Evolutionary conservation across 2,113 vertebrate species (phyloP), one percentile per base, ranked within the genome.

Genomic region (Neotoma lepida): DNA sequence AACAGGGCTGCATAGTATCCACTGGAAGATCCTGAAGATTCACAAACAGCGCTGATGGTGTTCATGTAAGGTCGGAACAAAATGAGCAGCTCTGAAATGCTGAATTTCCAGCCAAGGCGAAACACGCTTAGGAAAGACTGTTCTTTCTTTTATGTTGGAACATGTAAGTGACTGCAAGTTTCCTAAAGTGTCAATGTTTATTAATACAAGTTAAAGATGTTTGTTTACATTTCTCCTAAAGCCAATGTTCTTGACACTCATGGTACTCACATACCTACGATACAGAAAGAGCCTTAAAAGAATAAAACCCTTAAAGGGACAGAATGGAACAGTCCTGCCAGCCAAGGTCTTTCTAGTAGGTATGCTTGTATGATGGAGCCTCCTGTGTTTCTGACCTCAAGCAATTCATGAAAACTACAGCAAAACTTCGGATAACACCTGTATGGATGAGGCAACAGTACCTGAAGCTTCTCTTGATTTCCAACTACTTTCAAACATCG

Each of bases 51-150:
- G 76, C 30, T 35, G 41, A 95, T 10, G 49, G 35, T 12, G 61
- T 30, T 77, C 89, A 6, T 70, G 61, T 70, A 71, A 91, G 61
- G 80, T 87, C 46, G 74, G 39, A 88, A 91, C 14, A n/a, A 94
- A 94, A 86, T 49, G 44, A 18, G 41, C 28, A 64, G 18, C 39
- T 94, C 20, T 85, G 41, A 84, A 46, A 93, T 73, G 35, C 14
- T 24, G 18, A 6, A 6, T 7, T 56, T 66, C 68, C 63, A 6
- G 13, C 24, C 4, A 64, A 44, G 8, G 18, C 41, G 12, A 76
- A 54, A 56, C 44, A 26, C 56, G n/a, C 74, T 89, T 6, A 9
- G 10, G n/a, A 33, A 86, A 49, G 35, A 14, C 35, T 56, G 51
- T 6, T 82, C 49, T 91, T 78, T 61, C 78, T 70, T 63, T 46